Percentiles rank a stretch among this genome's conserved stretches.
Conservation (phyloP, 2,113 vertebrate genomes). For the Penelope pileata region DNA sequence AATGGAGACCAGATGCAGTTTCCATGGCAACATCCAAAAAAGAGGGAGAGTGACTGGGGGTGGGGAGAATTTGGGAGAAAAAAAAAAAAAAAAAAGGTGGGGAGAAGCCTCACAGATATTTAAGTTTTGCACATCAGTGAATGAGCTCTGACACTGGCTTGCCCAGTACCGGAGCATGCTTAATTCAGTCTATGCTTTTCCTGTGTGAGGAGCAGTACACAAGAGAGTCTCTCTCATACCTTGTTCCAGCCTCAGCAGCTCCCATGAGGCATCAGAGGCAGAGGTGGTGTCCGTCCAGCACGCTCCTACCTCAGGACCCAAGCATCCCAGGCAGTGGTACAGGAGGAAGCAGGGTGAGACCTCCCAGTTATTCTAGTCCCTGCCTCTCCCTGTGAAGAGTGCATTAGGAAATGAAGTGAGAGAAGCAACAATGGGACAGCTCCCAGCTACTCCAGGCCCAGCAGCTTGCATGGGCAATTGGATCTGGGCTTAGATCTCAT, state of each 20-base stretch:
- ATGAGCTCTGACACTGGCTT: constrained; percentile 44
- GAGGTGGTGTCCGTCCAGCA: not conserved
- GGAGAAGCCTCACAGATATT: constrained; percentile 35
- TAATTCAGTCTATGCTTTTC: not conserved
- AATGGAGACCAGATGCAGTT: constrained; percentile 76
- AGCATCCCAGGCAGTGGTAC: not conserved
- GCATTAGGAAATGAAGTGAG: not conserved
- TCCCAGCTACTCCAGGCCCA: not conserved
- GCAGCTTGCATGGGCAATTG: not conserved
- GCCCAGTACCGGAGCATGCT: not conserved
- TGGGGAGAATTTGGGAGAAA: not conserved
- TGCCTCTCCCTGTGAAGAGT: not conserved
- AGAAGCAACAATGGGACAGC: not conserved
- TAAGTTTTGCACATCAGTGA: constrained; percentile 50
- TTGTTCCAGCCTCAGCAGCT: not conserved
- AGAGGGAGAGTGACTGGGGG: constrained; percentile 38
- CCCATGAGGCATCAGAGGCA: not conserved
- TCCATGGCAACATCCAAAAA: constrained; percentile 79
- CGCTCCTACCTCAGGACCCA: not conserved
- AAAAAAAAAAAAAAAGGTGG: not conserved
- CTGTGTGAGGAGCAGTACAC: not conserved
- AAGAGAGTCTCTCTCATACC: not conserved
- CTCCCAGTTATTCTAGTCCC: not conserved
- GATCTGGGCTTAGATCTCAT: not conserved
- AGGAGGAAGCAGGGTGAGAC: not conserved